Evolutionary conservation across 2,797 vertebrate genomes (phyloP).

Genomic region (Discoglossus pictus): DNA sequence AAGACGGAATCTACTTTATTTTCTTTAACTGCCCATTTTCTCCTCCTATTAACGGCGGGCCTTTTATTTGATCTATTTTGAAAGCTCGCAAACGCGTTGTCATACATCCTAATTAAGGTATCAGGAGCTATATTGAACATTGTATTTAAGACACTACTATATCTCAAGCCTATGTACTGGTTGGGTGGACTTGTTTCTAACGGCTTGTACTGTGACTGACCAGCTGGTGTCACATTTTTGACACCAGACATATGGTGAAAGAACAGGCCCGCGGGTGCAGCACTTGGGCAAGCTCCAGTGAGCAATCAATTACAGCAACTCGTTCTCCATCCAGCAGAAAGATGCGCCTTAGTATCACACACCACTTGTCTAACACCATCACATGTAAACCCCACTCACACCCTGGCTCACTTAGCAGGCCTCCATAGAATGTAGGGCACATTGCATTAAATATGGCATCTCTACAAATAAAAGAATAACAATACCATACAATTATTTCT

Average conservation of each 20-base stretch:
- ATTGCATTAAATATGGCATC: too few relatives aligned
- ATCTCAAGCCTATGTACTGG: slow-evolving; percentile 53
- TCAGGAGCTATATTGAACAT: slow-evolving; percentile 59
- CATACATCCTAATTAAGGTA: slow-evolving; percentile 64
- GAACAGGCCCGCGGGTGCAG: slow-evolving; percentile 66
- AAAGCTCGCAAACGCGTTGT: slow-evolving; percentile 62
- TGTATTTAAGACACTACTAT: slow-evolving; percentile 53
- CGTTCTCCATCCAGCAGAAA: slow-evolving; percentile 47
- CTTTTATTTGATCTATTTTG: slow-evolving; percentile 67
- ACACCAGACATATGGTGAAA: slow-evolving; percentile 72
- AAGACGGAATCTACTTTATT: too few relatives aligned
- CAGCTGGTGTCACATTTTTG: slow-evolving; percentile 72
- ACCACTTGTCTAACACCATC: slow-evolving; percentile 53
- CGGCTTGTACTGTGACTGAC: slow-evolving; percentile 64
- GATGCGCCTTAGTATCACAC: slow-evolving; percentile 54
- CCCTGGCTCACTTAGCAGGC: slow-evolving; percentile 18
- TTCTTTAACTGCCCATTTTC: slow-evolving; percentile 49
- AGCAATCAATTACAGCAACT: slow-evolving; percentile 71
- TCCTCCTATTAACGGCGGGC: slow-evolving; percentile 57
- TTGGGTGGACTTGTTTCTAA: slow-evolving; percentile 49
- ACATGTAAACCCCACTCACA: slow-evolving; percentile 30
- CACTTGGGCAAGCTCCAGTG: slow-evolving; percentile 64
- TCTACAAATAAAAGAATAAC: too few relatives aligned
- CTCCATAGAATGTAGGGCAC: not conserved
- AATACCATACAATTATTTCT: too few relatives aligned